Evolutionary conservation across 2,113 vertebrate species (phyloP).

Genomic region (Myxocyprinus asiaticus): DNA sequence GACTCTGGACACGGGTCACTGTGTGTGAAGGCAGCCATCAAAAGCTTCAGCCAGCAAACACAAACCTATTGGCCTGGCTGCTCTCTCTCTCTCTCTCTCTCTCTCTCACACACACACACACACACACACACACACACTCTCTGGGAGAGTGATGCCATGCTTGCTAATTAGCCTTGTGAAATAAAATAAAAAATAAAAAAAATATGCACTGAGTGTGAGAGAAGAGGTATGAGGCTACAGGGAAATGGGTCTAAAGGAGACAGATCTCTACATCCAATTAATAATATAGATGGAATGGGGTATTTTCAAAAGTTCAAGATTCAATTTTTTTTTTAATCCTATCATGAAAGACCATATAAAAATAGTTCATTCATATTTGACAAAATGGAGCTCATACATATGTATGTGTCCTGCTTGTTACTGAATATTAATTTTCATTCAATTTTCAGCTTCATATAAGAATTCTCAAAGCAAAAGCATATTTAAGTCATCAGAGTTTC

Average conservation of each 20-base stretch:
- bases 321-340: background rate
- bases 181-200: slow-evolving; percentile 46
- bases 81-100: slow-evolving; percentile 34
- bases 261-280: slow-evolving; percentile 2
- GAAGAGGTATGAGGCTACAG: background rate
- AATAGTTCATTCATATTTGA: background rate
- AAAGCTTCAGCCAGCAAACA: slow-evolving; percentile 51
- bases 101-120: slow-evolving; percentile 43
- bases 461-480: background rate
- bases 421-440: slow-evolving; percentile 46
- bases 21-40: slow-evolving; percentile 46
- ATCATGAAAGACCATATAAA: background rate
- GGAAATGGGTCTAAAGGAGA: slow-evolving; percentile 36
- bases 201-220: slow-evolving; percentile 24
- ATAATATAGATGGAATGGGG: background rate
- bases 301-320: background rate
- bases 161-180: slow-evolving; percentile 55
- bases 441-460: slow-evolving; percentile 35
- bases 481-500: background rate
- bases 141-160: slow-evolving; percentile 40
- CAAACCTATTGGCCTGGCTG: slow-evolving; percentile 53
- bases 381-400: slow-evolving; percentile 43
- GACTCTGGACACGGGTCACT: slow-evolving; percentile 24
- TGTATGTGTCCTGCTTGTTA: slow-evolving; percentile 40
- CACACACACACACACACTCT: slow-evolving; percentile 52